A percentile compares a stretch with the other conserved stretches of the same genome.
Evolutionary conservation across 2,113 vertebrate genomes (phyloP).

Genomic region (Dipodomys spectabilis): DNA sequence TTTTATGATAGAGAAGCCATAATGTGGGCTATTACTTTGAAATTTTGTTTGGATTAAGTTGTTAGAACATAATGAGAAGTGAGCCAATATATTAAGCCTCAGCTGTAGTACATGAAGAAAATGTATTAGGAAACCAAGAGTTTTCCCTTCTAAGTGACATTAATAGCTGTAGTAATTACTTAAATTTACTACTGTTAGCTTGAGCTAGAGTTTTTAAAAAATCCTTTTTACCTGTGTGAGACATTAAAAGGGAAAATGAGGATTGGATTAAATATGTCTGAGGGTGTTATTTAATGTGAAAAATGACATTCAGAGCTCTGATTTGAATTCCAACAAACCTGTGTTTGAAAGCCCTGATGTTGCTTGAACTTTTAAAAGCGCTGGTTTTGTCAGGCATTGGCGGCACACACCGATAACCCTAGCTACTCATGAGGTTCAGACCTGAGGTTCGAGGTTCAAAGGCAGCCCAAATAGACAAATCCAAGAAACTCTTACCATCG

Average conservation of each 20-base stretch:
- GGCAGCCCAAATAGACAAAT: no score
- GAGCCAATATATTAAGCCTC: neutral
- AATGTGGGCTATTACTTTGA: slow-evolving; percentile 45
- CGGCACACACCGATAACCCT: no score
- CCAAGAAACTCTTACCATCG: no score
- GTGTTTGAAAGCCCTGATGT: neutral
- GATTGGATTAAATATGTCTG: neutral
- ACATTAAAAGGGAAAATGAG: slow-evolving; percentile 9
- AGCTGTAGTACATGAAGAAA: slow-evolving; percentile 14
- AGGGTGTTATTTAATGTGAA: slow-evolving; percentile 9
- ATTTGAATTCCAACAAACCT: no score
- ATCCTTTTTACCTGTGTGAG: slow-evolving; percentile 3
- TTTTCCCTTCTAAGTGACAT: slow-evolving; percentile 13
- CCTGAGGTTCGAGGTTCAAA: no score
- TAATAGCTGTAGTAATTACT: slow-evolving; percentile 28
- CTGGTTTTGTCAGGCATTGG: neutral
- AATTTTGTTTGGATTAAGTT: slow-evolving; percentile 60
- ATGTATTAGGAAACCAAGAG: neutral
- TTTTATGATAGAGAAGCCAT: slow-evolving; percentile 47
- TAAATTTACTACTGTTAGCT: slow-evolving; percentile 38
- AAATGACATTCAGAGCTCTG: neutral
- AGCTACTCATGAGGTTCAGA: no score
- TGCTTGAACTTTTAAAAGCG: slow-evolving; percentile 8
- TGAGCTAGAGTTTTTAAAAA: slow-evolving; percentile 39
- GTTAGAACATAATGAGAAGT: slow-evolving; percentile 37